Percentiles rank a stretch among this genome's conserved stretches.
Conservation (phyloP, 2,113 vertebrate species). For the Anguilla japonica region DNA sequence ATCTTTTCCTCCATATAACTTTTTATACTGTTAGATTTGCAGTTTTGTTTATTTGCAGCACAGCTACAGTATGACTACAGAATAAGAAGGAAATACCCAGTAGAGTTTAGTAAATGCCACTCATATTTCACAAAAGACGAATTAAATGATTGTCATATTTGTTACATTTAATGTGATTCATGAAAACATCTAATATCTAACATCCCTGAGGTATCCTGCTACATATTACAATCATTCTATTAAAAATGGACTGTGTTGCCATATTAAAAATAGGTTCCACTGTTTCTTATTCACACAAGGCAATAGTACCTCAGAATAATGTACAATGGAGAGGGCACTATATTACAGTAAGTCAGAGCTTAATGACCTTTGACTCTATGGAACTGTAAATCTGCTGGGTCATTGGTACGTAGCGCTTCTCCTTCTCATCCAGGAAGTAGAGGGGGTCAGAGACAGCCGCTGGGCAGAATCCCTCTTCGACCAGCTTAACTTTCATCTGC, state of each 20-base stretch:
- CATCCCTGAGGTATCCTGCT: neutral
- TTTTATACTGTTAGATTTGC: neutral
- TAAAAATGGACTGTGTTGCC: neutral
- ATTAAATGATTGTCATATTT: neutral
- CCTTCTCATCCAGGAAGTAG: constrained; percentile 68
- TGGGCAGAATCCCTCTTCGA: constrained; percentile 69
- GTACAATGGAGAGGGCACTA: neutral
- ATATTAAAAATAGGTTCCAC: neutral
- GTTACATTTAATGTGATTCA: neutral
- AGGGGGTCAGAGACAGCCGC: constrained; percentile 57
- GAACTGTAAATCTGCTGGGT: constrained; percentile 47
- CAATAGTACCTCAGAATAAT: neutral
- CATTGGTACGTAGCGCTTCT: constrained; percentile 64
- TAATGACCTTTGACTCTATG: constrained; percentile 60
- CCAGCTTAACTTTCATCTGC: constrained; percentile 75
- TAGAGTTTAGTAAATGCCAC: neutral
- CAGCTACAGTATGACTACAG: neutral
- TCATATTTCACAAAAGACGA: neutral
- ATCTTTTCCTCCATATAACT: neutral
- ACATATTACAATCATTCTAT: neutral
- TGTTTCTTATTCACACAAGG: neutral
- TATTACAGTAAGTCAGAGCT: constrained; percentile 56
- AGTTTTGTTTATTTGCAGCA: neutral
- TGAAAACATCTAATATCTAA: neutral
- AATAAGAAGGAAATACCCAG: neutral